Base-by-base conservation (phyloP, 2,113 vertebrate species). In the Pedetes capensis region DNA sequence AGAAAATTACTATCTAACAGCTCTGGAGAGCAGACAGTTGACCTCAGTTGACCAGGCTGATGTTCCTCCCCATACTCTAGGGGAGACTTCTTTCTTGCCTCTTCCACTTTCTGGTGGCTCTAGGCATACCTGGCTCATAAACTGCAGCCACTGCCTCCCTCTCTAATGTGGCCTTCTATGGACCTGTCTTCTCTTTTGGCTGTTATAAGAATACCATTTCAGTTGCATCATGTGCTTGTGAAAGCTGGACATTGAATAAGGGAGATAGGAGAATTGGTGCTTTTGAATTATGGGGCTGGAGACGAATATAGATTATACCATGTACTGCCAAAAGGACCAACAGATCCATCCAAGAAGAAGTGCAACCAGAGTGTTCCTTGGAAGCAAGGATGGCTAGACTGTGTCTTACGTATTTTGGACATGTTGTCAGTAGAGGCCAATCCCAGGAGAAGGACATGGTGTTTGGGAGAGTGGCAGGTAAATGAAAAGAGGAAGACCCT, bases 11-110 rank as follows among this genome's bases (percentile, higher is more conserved):
- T 75, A n/a, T 63, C 8, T 74, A 39, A 37, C 4, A 14, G 64
- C 29, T 86, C 27, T 49, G 39, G 49, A 87, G 13, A 29, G 5
- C 23, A 6, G 49, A 86, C n/a, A 5, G 18, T 84, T n/a, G 44
- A 53, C 34, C 51, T 37, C 18, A 55, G 57, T 64, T 4, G 49
- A 12, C 22, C 22, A 42, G 25, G 37, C 63, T 49, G 25, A 0
- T 0, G 4, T 37, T 39, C 18, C 18, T 39, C 61, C 32, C 5
- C 2, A 68, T 20, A 37, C 22, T 69, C 9, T 4, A 13, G 34
- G 16, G 42, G 4, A 53, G 23, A 1, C 5, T 6, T 6, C 39
- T 27, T 27, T 49, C 72, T 72, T 37, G 32, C 23, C 34, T 39
- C n/a, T 47, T 89, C 10, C 42, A 17, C 12, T 89, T 92, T 55